Evolutionary conservation across 2,113 vertebrate genomes (phyloP), one percentile per base, ranked within the genome.

Genomic region (Myotis brandtii): DNA sequence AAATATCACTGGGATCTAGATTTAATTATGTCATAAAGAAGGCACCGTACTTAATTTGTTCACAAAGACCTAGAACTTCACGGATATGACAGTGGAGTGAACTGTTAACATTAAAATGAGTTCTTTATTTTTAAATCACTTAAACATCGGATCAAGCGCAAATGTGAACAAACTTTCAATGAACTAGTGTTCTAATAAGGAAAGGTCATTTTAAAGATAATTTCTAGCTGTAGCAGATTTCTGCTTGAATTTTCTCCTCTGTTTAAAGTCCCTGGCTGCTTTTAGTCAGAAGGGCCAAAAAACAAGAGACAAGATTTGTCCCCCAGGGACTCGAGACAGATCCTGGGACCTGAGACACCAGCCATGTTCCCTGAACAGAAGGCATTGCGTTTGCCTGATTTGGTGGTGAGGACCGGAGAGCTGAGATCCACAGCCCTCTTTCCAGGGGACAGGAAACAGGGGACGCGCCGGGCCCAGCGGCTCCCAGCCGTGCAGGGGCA

Each of bases 1-100:
- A 92, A 90, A 50, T 59, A 94, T 82, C 79, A 64, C 3, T 85
- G 91, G 64, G 81, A 64, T 96, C 96, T 94, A 94, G 91, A 91
- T 73, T 94, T 91, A 83, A 94, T 59, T 62, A 73, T 70, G 79
- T 56, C 93, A 91, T 84, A 66, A 93, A 95, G 76, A 70, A 91
- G 91, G 72, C 12, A 25, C 40, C 3, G 0, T 11, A 34, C 72
- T 93, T 80, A 25, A 86, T 62, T 66, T 94, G 43, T 83, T 93
- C 72, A 94, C 73, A 84, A 66, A 80, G 69, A 87, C 56, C 85
- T 86, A 91, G 94, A 95, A 93, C 95, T 16, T 88, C 72, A 75
- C 6, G 11, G 54, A 54, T 73, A 89, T 40, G 27, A 48, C 17
- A 43, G 27, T 11, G 50, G 72, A 30, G 40, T 32, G 7, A 76